A percentile compares a stretch with the other conserved stretches of the same genome.
These are phyloP conservation scores for Hedya salicella DNA, from an alignment of 2,888 invertebrate species.

Conservation along the genomic window DNA sequence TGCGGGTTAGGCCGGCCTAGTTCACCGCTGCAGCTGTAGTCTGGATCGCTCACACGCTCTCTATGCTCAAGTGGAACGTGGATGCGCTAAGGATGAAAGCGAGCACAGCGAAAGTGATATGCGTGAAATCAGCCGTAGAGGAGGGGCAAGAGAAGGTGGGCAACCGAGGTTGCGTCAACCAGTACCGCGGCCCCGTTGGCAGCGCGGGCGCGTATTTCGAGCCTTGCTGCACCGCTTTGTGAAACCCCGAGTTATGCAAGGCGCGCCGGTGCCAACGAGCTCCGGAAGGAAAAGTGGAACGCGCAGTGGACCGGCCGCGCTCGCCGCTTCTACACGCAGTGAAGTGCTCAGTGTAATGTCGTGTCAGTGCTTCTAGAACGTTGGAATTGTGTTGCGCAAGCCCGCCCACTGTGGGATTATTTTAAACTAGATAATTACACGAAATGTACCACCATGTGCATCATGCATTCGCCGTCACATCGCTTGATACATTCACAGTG, in stretches of 20 bases:
- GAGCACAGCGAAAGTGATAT: conserved; percentile 79
- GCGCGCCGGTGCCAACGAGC: conserved; percentile 81
- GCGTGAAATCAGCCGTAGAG: conserved; percentile 72
- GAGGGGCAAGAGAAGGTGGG: conserved; percentile 50
- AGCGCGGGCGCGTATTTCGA: conserved; percentile 79
- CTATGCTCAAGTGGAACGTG: conserved; percentile 58
- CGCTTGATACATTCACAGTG: conserved; percentile 44
- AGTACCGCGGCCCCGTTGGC: conserved; percentile 70
- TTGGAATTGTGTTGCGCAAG: conserved; percentile 81
- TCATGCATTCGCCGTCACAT: conserved; percentile 53
- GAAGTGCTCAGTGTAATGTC: conserved; percentile 76
- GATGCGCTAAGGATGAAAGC: conserved; percentile 72
- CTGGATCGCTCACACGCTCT: conserved; percentile 48
- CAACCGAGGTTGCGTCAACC: conserved; percentile 66
- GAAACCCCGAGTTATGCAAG: conserved; percentile 84
- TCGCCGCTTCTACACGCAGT: conserved; percentile 78
- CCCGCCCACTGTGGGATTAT: conserved; percentile 80
- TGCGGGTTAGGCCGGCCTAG: conserved; percentile 58
- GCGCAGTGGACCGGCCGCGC: conserved; percentile 82
- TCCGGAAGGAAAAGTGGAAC: conserved; percentile 85
- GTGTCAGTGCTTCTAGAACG: conserved; percentile 83
- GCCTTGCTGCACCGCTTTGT: conserved; percentile 83
- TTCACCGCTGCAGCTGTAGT: too few species aligned
- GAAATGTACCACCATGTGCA: conserved; percentile 66
- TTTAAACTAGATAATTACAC: conserved; percentile 76